Percentiles rank a stretch among this genome's conserved stretches.
These are phyloP conservation scores for Scaptomyza caliginosa DNA, from an alignment of 2,888 invertebrate genomes.

Conservation along the genomic window DNA sequence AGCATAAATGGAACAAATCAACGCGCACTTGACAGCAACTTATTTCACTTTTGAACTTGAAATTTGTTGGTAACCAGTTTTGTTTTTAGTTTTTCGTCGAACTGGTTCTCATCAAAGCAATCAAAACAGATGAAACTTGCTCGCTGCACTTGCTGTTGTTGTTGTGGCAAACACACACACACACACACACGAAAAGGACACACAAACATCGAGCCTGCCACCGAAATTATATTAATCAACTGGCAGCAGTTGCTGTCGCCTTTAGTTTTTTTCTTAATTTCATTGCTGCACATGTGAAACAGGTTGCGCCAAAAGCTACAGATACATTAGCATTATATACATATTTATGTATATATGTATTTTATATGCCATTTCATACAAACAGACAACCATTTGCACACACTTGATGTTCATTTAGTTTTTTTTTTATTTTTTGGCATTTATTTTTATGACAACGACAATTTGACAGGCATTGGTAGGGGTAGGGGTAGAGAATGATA, in stretches of 20 bases:
- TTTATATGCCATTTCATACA: slow-evolving; percentile 1
- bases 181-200: slow-evolving; percentile 21
- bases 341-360: not conserved
- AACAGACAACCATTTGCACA: slow-evolving; percentile 56
- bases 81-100: not conserved
- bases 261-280: slow-evolving; percentile 7
- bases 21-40: slow-evolving; percentile 24
- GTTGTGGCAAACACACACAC: not conserved
- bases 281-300: slow-evolving; percentile 57
- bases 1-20: slow-evolving; percentile 45
- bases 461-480: slow-evolving; percentile 63
- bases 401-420: slow-evolving; percentile 59
- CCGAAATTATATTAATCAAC: slow-evolving; percentile 49
- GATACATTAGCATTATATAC: slow-evolving; percentile 23
- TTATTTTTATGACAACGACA: slow-evolving; percentile 71
- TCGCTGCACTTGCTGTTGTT: slow-evolving; percentile 21
- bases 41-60: slow-evolving; percentile 64
- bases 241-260: slow-evolving; percentile 17
- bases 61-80: slow-evolving; percentile 55
- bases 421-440: slow-evolving; percentile 49
- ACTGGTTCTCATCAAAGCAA: slow-evolving; percentile 43
- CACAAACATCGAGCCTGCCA: slow-evolving; percentile 23
- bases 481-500: slow-evolving; percentile 53
- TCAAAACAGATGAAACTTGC: slow-evolving; percentile 29
- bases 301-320: slow-evolving; percentile 54